Evolutionary conservation across 2,113 vertebrate genomes (phyloP), one percentile per base, ranked within the genome.

Genomic region (Pycnonotus jocosus): DNA sequence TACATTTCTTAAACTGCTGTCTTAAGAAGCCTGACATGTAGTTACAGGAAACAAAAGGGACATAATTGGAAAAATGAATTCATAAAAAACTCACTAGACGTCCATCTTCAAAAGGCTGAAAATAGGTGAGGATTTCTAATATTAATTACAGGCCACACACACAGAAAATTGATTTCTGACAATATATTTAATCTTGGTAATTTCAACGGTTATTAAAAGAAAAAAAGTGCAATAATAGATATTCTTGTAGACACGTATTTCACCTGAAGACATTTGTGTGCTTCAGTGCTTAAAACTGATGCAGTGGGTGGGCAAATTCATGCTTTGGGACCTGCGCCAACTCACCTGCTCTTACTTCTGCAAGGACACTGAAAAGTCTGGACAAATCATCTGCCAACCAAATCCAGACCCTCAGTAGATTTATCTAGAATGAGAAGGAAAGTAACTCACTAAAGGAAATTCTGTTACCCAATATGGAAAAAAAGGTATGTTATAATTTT

Each of bases 271-370:
- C 2, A 48, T 40, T 22, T 90, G 14, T 28, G n/a, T 33, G 5
- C 28, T 53, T 85, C 88, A 58, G 20, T 9, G 23, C 42, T 81
- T 58, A 24, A 73, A 78, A 70, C 5, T 84, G 22, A 51, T 31
- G 11, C 23, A 31, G 0, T 30, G 40, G 38, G 35, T 44, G 3
- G 8, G 57, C 6, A 74, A 85, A 70, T 7, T 0, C 38, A 15
- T 24, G 5, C 9, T 60, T 64, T 47, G 14, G 50, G 48, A 68
- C 19, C 38, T 82, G 31, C 2, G 9, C 6, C 40, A 90, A 18
- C 4, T 35, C 27, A 71, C 30, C 28, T 64, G 48, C 18, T 79
- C 38, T 66, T 37, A 38, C 9, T 74, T 74, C 27, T 68, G 40
- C 57, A 85, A 71, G 60, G 24, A 53, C 33, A 92, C 15, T 51